Base-by-base conservation (phyloP, 2,888 invertebrate genomes). In the Idaea straminata region DNA sequence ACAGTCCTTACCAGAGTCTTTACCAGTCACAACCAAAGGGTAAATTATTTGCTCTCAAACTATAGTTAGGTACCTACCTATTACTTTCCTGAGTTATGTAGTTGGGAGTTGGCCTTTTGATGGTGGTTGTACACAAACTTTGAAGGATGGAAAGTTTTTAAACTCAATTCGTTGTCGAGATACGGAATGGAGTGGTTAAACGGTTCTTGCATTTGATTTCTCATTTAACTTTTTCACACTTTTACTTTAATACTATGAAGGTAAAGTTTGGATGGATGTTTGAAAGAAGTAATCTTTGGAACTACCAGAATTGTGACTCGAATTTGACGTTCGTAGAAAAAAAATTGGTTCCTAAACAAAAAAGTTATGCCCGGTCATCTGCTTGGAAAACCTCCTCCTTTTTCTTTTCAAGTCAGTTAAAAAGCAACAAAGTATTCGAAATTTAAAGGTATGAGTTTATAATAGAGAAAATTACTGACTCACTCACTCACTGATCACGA, bases 171-270 rank as follows among this genome's bases (percentile, higher is more conserved):
- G 47, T 47, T 47, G 7, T 47, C 47, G 10, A 47, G 47, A 47
- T 47, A 47, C 47, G 47, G 47, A 13, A 47, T 47, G 10, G 47
- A 47, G 7, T 47, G 7, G 47, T 47, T 47, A 47, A 47, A 47
- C 47, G 47, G 47, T 47, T 47, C 47, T 47, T 47, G 47, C 47
- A 47, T 47, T 47, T 47, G 47, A 47, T 47, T 47, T 47, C 47
- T 47, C 47, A 47, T 47, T 47, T 47, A 47, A 47, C 47, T 47
- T 47, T 47, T 47, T 47, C 47, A 47, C 47, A 47, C 47, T 47
- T 47, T 47, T 47, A 47, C 47, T 47, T 47, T 47, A 13, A 47
- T 47, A 13, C 13, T 13, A 47, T 47, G 47, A 7, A 47, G 47
- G 47, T 47, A 47, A 47, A 47, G 47, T 47, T 47, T 47, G 47